Base-by-base conservation (phyloP, 2,113 vertebrate species). In the Poeciliopsis prolifica region DNA sequence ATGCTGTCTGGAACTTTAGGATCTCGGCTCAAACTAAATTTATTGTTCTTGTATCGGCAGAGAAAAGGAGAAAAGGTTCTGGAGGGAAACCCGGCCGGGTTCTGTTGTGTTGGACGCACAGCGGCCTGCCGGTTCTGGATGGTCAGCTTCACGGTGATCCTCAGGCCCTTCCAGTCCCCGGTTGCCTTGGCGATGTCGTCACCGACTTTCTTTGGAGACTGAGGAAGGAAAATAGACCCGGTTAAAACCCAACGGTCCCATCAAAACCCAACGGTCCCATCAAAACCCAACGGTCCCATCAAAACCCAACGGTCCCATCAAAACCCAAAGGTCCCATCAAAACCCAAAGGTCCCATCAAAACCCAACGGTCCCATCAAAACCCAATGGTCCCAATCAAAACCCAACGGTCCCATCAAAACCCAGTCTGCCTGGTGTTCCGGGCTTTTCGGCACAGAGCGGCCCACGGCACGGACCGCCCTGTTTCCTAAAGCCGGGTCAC, bases 161-260 rank as follows among this genome's bases (percentile, higher is more conserved):
- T 90, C 87, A 99, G 95, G 24, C 98, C 98, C 88, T 99, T 99
- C 98, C 98, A 99, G 91, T 99, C 98, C 2, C 97, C 96, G 0
- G 98, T 99, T 0, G 98, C 98, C 92, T 99, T 99, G 89, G 98
- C 98, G 0, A 99, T 99, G 92, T 99, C 98, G 72, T 99, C 98
- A 72, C 97, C 98, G 42, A 99, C 98, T 79, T 99, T 99, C 80
- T 99, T 99, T 70, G 98, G 98, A 86, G 98, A 99, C 98, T 99
- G 64, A 0, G 1, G 51, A 61, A 70, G 22, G 37, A 37, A 54
- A 2, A 8, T 1, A 24, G 7, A 31, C 4, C 66, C 2, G 9
- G 2, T 51, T 17, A 51, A 19, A 3, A 0, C 64, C n/a, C n/a
- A 58, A 12, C 8, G 5, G n/a, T 19, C 1, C 28, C 28, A 28